Conservation (phyloP, 2,797 vertebrate genomes). For the Pseudomugil gertrudae region DNA sequence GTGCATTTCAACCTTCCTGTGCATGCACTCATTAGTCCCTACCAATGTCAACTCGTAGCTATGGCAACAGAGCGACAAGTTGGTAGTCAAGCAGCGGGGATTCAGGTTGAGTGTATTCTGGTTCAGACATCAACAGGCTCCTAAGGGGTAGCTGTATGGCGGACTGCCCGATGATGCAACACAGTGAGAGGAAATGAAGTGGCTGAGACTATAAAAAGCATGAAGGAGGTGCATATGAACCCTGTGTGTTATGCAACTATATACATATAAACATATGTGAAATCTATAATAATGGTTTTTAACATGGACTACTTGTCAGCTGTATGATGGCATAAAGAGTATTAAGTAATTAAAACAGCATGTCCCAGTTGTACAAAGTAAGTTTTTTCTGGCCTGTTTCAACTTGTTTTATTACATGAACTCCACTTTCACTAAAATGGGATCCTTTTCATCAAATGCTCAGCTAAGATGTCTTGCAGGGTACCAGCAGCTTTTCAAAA, state of each 20-base stretch:
- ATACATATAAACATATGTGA: not conserved
- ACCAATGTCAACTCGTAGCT: constrained; percentile 67
- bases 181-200: constrained; percentile 30
- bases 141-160: constrained; percentile 25
- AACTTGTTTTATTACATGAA: not conserved
- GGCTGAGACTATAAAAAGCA: constrained; percentile 14
- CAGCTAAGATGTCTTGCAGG: not conserved
- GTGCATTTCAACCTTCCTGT: constrained; percentile 45
- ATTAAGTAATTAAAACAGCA: not conserved
- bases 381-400: not conserved
- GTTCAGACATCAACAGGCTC: constrained; percentile 51
- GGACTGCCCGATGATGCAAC: constrained; percentile 46
- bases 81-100: constrained; percentile 61
- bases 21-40: constrained; percentile 45
- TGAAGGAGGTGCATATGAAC: not conserved
- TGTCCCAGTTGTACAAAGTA: not conserved
- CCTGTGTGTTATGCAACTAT: no score
- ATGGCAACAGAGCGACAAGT: constrained; percentile 74
- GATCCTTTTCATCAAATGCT: constrained; percentile 9
- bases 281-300: not conserved
- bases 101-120: constrained; percentile 62
- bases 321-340: not conserved
- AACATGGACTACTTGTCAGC: not conserved
- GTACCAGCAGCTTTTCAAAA: not conserved
- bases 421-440: not conserved